Conservation (phyloP, 2,888 invertebrate species). For the Habroteleia sp. region DNA sequence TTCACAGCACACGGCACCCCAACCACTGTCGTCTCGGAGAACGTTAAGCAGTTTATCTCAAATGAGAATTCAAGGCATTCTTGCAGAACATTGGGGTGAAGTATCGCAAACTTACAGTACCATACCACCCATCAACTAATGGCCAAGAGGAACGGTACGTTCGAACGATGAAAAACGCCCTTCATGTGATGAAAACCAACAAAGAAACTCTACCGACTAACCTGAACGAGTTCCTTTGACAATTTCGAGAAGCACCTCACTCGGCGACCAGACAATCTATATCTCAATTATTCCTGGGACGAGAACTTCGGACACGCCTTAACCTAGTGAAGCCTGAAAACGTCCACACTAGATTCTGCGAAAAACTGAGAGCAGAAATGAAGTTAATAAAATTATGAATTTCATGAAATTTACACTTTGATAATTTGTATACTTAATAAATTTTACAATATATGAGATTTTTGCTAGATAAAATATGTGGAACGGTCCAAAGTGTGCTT, state of each 20-base stretch:
- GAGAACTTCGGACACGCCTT: constrained; percentile 58
- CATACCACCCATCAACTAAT: constrained; percentile 19
- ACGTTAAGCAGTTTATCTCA: constrained; percentile 12
- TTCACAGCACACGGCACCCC: constrained; percentile 11
- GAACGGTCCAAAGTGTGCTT: no score
- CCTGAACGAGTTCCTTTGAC: constrained; percentile 37
- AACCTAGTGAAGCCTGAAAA: constrained; percentile 47
- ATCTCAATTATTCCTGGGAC: constrained; percentile 60
- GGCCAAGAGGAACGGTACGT: constrained; percentile 17
- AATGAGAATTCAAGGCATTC: constrained; percentile 19
- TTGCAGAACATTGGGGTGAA: constrained; percentile 10
- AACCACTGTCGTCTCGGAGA: constrained; percentile 14
- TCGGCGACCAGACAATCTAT: constrained; percentile 64
- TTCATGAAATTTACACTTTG: no score
- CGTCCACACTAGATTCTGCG: background rate
- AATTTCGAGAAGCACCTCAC: constrained; percentile 51
- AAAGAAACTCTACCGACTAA: constrained; percentile 8
- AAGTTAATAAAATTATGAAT: no score
- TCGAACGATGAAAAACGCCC: constrained; percentile 28
- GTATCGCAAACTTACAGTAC: constrained; percentile 14
- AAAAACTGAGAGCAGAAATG: constrained; percentile 12
- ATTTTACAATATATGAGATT: no score
- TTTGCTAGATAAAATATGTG: no score
- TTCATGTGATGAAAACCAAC: constrained; percentile 29
- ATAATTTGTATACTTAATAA: no score